Evolutionary conservation across 2,113 vertebrate genomes (phyloP).

Genomic region (Furnarius figulus): DNA sequence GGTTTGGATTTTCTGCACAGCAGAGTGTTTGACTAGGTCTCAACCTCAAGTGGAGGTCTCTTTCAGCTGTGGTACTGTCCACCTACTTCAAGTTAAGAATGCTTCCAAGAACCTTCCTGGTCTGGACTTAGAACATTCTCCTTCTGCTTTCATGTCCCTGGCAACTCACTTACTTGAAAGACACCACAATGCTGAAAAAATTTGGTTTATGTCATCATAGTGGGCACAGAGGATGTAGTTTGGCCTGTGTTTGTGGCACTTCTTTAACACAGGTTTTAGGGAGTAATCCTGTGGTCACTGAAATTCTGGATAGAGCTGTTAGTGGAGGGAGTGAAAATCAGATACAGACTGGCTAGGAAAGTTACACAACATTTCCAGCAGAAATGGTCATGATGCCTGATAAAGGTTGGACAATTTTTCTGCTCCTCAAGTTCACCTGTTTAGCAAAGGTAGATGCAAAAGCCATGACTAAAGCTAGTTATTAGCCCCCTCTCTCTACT

Average conservation of each 20-base stretch:
- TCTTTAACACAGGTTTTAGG: neutral
- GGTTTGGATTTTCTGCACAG: neutral
- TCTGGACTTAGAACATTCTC: neutral
- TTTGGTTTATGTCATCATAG: neutral
- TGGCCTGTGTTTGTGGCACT: neutral
- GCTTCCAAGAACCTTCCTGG: neutral
- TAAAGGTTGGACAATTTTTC: neutral
- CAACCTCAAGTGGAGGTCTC: neutral
- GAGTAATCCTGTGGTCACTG: neutral
- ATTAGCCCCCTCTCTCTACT: fast-evolving
- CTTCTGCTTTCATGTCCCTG: neutral
- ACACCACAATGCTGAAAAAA: neutral
- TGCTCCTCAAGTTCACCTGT: neutral
- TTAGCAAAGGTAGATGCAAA: neutral
- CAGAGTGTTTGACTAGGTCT: neutral
- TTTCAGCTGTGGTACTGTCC: neutral
- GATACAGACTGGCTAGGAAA: neutral
- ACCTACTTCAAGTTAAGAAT: neutral
- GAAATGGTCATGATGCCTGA: neutral
- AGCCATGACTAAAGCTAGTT: neutral
- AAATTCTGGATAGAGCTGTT: neutral
- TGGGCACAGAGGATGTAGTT: neutral
- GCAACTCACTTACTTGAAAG: neutral
- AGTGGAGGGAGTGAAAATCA: neutral
- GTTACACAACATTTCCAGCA: neutral